Evolutionary conservation across 2,888 invertebrate genomes (phyloP).

Genomic region (Heliconius aoede): DNA sequence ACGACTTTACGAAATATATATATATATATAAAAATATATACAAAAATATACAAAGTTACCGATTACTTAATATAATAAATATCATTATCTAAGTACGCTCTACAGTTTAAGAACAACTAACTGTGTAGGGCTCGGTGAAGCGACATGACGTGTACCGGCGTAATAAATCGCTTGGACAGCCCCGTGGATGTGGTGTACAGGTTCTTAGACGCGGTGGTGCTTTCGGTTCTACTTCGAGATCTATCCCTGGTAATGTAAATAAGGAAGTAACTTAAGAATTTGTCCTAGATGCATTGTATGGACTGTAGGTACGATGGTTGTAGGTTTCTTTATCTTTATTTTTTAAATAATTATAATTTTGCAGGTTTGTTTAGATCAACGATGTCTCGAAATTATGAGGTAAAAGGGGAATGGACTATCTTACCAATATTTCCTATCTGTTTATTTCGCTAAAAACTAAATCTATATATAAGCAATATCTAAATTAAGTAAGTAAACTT

Average conservation of each 20-base stretch:
- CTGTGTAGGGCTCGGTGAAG: constrained; percentile 32
- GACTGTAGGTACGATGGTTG: not conserved
- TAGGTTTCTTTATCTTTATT: not conserved
- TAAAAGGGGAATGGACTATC: no score
- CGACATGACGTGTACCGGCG: constrained; percentile 48
- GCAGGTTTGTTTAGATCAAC: no score
- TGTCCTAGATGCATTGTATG: not conserved
- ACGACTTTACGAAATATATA: no score
- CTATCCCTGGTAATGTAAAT: constrained; percentile 14
- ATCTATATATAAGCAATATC: no score
- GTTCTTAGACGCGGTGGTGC: not conserved
- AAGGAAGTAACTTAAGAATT: constrained; percentile 23
- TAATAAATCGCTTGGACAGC: constrained; percentile 52
- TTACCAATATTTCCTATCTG: no score
- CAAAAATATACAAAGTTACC: no score
- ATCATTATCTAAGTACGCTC: not conserved
- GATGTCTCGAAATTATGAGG: no score
- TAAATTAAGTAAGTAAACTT: no score
- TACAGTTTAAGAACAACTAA: constrained; percentile 17
- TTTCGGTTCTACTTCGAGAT: not conserved
- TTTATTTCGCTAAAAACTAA: no score
- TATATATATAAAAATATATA: no score
- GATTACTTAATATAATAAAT: not conserved
- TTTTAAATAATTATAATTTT: not conserved
- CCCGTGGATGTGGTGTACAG: constrained; percentile 20